Base-by-base conservation (phyloP, 1,140 invertebrate genomes). In the Augochlora pura region DNA sequence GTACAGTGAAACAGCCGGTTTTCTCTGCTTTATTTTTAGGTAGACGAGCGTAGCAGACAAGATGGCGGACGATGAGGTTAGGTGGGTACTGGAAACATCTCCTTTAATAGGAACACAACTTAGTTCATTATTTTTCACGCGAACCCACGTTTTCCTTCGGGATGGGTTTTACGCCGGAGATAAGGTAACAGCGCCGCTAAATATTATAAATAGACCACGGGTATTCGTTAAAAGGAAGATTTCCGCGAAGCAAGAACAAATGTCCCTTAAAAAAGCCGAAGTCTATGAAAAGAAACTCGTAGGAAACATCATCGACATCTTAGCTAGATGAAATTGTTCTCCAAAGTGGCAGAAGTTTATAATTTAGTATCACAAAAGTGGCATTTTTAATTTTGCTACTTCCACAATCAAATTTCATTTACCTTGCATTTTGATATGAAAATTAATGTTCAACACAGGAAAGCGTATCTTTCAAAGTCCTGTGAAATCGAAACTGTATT, bases 31-130 rank as follows among this genome's bases (percentile, higher is more conserved):
- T 78, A 75, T 91, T 94, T 90, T 64, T 89, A 93, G 93, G 91
- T 88, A 87, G 80, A 88, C 88, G 90, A 91, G 92, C 87, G 83
- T 90, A 91, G 81, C 81, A 90, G 92, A 82, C 94, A 96, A 90
- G 94, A 97, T 97, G 96, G 96, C 96, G 94, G 96, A 97, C 95
- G 96, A 97, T 95, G 96, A 97, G 95, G 96, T 97, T 94, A 96
- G 96, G 96, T 97, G 94, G 94, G 96, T 95, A 94, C 49, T 25
- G 12, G 12, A 5, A 59, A 1, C 10, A 12, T 68, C 39, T 12
- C 38, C 8, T 6, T 57, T 57, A 57, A 57, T 42, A n/a, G 38
- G 32, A 23, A 14, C 32, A 42, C 21, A n/a, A 39, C 5, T 59
- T 59, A 57, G 5, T 57, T 57, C n/a, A 57, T 57, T n/a, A 57